Evolutionary conservation across 2,113 vertebrate genomes (phyloP).

Genomic region (Prunella fulvescens): DNA sequence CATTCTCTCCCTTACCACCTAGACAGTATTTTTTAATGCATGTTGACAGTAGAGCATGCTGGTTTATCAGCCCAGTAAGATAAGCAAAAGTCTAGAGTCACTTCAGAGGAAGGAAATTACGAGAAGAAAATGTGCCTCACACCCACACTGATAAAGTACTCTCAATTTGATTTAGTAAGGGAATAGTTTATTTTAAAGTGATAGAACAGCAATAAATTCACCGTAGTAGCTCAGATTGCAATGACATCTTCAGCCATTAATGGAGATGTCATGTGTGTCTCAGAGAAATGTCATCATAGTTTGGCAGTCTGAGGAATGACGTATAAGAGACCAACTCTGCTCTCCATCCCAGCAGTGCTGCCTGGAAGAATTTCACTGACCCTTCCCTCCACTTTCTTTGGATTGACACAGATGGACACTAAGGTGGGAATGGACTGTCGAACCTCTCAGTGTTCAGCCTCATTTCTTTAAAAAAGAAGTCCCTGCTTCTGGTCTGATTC

Average conservation of each 20-base stretch:
- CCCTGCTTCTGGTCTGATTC: fast-evolving
- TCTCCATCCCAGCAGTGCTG: not conserved
- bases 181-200: not conserved
- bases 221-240: not conserved
- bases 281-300: not conserved
- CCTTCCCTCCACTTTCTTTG: not conserved
- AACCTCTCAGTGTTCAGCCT: not conserved
- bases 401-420: not conserved
- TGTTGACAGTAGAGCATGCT: conserved; percentile 37
- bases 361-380: not conserved
- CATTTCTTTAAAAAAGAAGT: not conserved
- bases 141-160: not conserved
- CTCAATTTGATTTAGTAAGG: not conserved
- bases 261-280: not conserved
- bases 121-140: not conserved
- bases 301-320: not conserved
- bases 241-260: not conserved
- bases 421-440: not conserved
- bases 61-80: conserved; percentile 57
- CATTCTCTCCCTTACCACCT: conserved; percentile 12
- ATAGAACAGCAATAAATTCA: not conserved
- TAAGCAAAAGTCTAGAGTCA: conserved; percentile 63
- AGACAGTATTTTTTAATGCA: conserved; percentile 50
- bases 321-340: not conserved
- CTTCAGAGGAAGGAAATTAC: conserved; percentile 6